Conservation (phyloP, 2,888 invertebrate genomes). For the Pomacea canaliculata region DNA sequence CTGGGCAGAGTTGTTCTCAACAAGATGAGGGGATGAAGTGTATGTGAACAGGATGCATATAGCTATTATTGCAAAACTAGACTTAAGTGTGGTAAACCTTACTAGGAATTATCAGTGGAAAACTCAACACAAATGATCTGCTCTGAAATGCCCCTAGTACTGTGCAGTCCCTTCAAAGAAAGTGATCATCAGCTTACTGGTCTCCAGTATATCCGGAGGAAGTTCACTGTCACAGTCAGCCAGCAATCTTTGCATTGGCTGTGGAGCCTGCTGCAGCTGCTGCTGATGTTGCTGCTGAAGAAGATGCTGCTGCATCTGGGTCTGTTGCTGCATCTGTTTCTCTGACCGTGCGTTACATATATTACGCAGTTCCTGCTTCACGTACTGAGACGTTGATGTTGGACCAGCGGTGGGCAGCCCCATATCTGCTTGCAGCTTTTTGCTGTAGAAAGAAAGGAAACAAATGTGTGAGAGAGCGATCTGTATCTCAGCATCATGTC, state of each 20-base stretch:
- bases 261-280: slow-evolving; percentile 54
- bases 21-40: too few relatives aligned
- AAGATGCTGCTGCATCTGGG: slow-evolving; percentile 43
- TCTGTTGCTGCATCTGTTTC: slow-evolving; percentile 67
- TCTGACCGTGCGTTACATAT: slow-evolving; percentile 87
- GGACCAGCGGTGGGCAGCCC: slow-evolving; percentile 40
- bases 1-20: too few relatives aligned
- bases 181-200: slow-evolving; percentile 47
- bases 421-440: slow-evolving; percentile 42
- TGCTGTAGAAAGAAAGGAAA: slow-evolving; percentile 36
- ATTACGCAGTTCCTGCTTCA: slow-evolving; percentile 90
- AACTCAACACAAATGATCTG: too few relatives aligned
- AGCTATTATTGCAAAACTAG: too few relatives aligned
- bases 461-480: neutral
- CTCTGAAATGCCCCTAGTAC: too few relatives aligned
- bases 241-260: neutral
- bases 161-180: neutral
- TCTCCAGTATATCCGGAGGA: slow-evolving; percentile 60
- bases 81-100: too few relatives aligned
- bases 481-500: too few relatives aligned
- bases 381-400: slow-evolving; percentile 80
- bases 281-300: slow-evolving; percentile 37
- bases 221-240: slow-evolving; percentile 51
- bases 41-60: too few relatives aligned
- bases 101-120: too few relatives aligned